phyloP scores from a whole-genome alignment of 92 coral and sea anemone species.

The Phenganax subtilis region DNA sequence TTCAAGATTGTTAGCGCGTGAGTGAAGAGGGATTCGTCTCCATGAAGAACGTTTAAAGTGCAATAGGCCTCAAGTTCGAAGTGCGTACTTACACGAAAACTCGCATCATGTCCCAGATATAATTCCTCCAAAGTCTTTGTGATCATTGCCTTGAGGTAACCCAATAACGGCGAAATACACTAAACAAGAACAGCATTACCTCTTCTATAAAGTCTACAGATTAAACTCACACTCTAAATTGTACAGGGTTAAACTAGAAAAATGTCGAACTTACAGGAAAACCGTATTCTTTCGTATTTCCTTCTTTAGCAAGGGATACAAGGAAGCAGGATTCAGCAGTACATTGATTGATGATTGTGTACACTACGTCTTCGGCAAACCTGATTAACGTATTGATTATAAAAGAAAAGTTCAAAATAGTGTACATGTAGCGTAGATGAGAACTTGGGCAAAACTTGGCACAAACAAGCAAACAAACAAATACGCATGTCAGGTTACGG shows the following conservation, averaged over 20 bases:
- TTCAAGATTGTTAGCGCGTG: background rate
- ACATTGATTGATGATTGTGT: constrained; percentile 60
- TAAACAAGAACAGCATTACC: background rate
- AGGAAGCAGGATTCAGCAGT: constrained; percentile 54
- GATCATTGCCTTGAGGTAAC: constrained; percentile 27
- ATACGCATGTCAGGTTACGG: background rate
- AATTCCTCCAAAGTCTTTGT: constrained; percentile 32
- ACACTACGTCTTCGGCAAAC: constrained; percentile 71
- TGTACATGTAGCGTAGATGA: background rate
- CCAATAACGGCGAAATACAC: constrained; percentile 28
- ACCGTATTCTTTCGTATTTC: constrained; percentile 52
- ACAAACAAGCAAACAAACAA: background rate
- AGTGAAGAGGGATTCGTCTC: background rate
- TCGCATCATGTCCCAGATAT: constrained; percentile 21
- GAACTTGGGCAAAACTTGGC: background rate
- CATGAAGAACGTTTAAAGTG: no score
- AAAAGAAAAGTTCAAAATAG: background rate
- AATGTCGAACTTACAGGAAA: constrained; percentile 62
- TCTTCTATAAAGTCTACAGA: no score
- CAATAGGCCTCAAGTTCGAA: background rate
- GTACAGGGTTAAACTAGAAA: background rate
- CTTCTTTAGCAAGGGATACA: constrained; percentile 49
- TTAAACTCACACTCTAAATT: no score
- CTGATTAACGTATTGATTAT: constrained; percentile 39
- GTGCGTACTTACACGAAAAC: constrained; percentile 7